Percentiles rank a stretch among this genome's conserved stretches.
These are phyloP conservation scores for Oscheius sp. DNA, from an alignment of 2,888 invertebrate genomes.

Conservation along the genomic window DNA sequence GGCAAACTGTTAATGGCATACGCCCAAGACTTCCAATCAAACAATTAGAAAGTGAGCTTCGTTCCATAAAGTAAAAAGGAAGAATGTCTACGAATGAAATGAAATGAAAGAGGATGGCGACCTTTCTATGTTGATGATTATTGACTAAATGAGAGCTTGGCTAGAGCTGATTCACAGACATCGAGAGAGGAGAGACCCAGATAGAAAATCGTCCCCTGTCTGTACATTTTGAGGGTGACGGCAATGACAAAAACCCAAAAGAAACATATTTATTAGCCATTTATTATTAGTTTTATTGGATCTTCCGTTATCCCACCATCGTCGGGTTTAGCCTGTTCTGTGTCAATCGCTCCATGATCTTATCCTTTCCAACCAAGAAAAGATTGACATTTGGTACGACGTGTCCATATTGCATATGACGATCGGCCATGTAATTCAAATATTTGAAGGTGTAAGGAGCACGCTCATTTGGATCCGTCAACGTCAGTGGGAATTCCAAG, in stretches of 20 bases:
- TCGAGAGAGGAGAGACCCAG: too few species aligned
- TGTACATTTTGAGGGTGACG: too few species aligned
- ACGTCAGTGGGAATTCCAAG: slow-evolving; percentile 65
- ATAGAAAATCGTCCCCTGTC: too few species aligned
- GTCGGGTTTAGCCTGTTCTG: slow-evolving; percentile 67
- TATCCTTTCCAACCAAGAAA: slow-evolving; percentile 62
- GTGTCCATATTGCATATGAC: slow-evolving; percentile 64
- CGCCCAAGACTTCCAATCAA: too few species aligned
- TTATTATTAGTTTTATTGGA: too few species aligned
- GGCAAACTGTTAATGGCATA: too few species aligned
- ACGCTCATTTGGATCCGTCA: slow-evolving; percentile 66
- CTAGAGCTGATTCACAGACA: background rate
- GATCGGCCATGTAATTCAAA: slow-evolving; percentile 69
- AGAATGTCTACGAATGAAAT: too few species aligned
- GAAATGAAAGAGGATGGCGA: background rate
- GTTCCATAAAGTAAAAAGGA: too few species aligned
- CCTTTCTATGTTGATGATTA: background rate
- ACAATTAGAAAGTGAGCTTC: too few species aligned
- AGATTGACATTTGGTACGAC: slow-evolving; percentile 65
- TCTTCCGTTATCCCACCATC: slow-evolving; percentile 60
- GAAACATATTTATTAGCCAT: too few species aligned
- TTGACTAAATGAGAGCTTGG: background rate
- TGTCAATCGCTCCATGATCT: slow-evolving; percentile 61
- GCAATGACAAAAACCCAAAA: too few species aligned
- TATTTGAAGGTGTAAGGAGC: slow-evolving; percentile 67